A percentile compares a stretch with the other conserved stretches of the same genome.
Evolutionary conservation across 2,888 invertebrate species (phyloP).

Genomic region (Dolichopus griseipennis): DNA sequence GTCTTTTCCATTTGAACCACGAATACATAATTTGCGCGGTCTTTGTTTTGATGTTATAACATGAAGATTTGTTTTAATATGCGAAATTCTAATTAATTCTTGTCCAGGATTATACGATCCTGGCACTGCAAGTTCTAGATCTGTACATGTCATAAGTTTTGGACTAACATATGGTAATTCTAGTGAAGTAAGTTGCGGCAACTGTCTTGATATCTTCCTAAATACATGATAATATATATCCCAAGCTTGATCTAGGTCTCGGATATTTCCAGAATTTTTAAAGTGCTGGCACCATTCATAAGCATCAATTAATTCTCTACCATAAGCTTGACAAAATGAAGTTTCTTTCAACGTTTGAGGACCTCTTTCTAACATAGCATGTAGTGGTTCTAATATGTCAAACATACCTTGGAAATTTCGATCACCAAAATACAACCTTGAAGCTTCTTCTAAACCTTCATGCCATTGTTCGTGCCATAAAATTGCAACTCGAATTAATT

Average conservation of each 20-base stretch:
- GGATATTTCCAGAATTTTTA: slow-evolving; percentile 70
- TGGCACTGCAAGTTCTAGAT: slow-evolving; percentile 93
- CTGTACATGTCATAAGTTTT: slow-evolving; percentile 76
- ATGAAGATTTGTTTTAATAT: slow-evolving; percentile 84
- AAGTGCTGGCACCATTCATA: slow-evolving; percentile 92
- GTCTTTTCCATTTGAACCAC: slow-evolving; percentile 93
- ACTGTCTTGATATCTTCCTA: slow-evolving; percentile 87
- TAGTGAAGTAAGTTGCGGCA: slow-evolving; percentile 82
- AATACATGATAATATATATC: slow-evolving; percentile 99
- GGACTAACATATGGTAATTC: slow-evolving; percentile 95
- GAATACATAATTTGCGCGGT: slow-evolving; percentile 86
- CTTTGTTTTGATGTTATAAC: slow-evolving; percentile 97
- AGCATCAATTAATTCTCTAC: slow-evolving; percentile 87
- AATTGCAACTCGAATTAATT: slow-evolving; percentile 94
- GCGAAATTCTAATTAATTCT: slow-evolving; percentile 77
- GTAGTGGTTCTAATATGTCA: slow-evolving; percentile 87
- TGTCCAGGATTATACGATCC: slow-evolving; percentile 94
- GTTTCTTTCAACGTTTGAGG: slow-evolving; percentile 95
- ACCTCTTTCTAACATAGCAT: slow-evolving; percentile 86
- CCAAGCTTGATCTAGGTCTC: slow-evolving; percentile 97
- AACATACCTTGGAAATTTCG: slow-evolving; percentile 95
- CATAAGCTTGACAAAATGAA: slow-evolving; percentile 94
- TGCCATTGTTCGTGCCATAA: slow-evolving; percentile 99
- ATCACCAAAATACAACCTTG: slow-evolving; percentile 90
- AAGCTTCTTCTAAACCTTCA: slow-evolving; percentile 93